These are phyloP conservation scores for Craterocephalus amniculus DNA, from an alignment of 2,797 vertebrate genomes.

Conservation along the genomic window DNA sequence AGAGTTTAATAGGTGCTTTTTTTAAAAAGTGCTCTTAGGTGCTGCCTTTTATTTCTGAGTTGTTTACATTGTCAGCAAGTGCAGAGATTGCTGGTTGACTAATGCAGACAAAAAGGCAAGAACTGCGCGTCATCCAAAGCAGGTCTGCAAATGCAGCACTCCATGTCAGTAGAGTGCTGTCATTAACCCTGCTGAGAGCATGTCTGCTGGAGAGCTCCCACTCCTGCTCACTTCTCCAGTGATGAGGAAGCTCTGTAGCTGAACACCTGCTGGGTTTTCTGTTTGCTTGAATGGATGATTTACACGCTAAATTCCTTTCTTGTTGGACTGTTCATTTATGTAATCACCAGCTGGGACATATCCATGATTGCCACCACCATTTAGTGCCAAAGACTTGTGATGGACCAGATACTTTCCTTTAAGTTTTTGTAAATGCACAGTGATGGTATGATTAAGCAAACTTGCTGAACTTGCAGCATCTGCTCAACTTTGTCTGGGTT, in stretches of 20 bases:
- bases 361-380: neutral
- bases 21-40: neutral
- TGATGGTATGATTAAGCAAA: neutral
- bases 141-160: conserved; percentile 98
- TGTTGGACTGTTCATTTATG: neutral
- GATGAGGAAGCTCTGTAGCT: conserved; percentile 71
- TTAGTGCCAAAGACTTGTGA: neutral
- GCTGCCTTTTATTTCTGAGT: neutral
- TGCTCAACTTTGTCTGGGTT: too few species aligned
- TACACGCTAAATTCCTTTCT: neutral
- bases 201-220: conserved; percentile 67
- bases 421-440: neutral
- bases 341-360: fast-evolving
- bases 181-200: conserved; percentile 97
- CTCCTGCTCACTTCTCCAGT: conserved; percentile 66
- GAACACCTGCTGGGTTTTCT: conserved; percentile 32
- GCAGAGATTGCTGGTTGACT: conserved; percentile 4
- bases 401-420: neutral
- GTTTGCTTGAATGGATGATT: neutral
- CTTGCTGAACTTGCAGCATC: too few species aligned
- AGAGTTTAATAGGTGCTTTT: neutral
- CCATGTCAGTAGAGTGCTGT: conserved; percentile 86
- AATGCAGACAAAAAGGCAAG: conserved; percentile 17
- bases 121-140: conserved; percentile 77
- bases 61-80: neutral